Percentiles rank a stretch among this genome's conserved stretches.
phyloP scores from a whole-genome alignment of 2,113 vertebrate genomes.

The Ancistrus triradiatus region DNA sequence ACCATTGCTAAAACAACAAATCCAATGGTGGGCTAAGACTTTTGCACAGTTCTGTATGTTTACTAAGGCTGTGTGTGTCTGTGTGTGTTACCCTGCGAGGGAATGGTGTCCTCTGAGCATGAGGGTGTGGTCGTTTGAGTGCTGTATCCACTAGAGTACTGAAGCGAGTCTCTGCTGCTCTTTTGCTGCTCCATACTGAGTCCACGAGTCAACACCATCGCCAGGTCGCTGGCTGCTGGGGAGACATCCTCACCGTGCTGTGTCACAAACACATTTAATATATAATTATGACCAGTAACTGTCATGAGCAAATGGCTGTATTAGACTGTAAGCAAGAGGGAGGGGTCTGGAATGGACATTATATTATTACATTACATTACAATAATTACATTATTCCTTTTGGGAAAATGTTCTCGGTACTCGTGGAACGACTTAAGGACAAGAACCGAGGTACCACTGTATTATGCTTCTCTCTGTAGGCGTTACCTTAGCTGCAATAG shows the following conservation, averaged over 20 bases:
- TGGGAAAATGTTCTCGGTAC: too few relatives aligned
- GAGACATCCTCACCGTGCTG: constrained; percentile 93
- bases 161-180: constrained; percentile 90
- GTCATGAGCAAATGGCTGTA: not conserved
- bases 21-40: too few relatives aligned
- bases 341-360: too few relatives aligned
- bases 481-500: constrained; percentile 84
- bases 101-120: constrained; percentile 96
- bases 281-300: not conserved
- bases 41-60: too few relatives aligned
- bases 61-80: constrained; percentile 10
- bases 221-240: constrained; percentile 87
- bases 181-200: constrained; percentile 94
- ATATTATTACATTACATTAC: too few relatives aligned
- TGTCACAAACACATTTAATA: constrained; percentile 12
- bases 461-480: too few relatives aligned
- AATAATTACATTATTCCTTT: too few relatives aligned
- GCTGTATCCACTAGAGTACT: constrained; percentile 95
- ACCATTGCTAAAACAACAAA: too few relatives aligned
- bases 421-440: too few relatives aligned
- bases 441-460: too few relatives aligned
- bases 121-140: constrained; percentile 93
- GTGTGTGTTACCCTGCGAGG: constrained; percentile 82
- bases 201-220: constrained; percentile 91
- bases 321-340: too few relatives aligned